Evolutionary conservation across 2,113 vertebrate genomes (phyloP).

Genomic region (Irena cyanogastra): DNA sequence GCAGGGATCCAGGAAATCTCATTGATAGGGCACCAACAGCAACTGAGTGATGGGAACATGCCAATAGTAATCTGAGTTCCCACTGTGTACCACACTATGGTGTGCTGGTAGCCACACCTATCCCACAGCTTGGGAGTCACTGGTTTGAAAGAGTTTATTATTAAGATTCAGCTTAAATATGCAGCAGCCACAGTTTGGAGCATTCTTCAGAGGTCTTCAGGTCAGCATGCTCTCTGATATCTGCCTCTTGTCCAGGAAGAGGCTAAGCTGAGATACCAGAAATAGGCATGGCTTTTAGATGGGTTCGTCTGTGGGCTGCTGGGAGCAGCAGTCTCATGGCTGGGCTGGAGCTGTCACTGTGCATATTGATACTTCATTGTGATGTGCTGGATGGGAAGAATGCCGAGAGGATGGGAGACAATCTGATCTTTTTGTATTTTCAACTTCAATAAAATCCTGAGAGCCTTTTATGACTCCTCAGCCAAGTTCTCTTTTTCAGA

Average conservation of each 20-base stretch:
- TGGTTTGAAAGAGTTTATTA: background rate
- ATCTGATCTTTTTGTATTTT: constrained; percentile 35
- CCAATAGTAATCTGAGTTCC: background rate
- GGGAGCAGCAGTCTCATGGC: background rate
- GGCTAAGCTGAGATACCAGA: background rate
- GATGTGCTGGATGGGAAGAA: background rate
- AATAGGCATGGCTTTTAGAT: background rate
- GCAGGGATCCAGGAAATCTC: background rate
- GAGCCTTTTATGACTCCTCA: background rate
- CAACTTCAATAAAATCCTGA: constrained; percentile 47
- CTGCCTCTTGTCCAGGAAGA: background rate
- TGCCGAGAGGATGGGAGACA: background rate
- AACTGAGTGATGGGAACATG: background rate
- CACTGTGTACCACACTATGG: background rate
- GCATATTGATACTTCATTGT: background rate
- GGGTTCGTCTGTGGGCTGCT: background rate
- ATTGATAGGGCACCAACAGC: accelerated
- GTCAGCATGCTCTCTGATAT: background rate
- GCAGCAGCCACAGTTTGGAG: background rate
- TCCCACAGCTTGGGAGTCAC: background rate
- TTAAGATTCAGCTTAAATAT: background rate
- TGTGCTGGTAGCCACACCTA: background rate
- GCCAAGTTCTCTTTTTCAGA: background rate
- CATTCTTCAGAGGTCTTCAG: background rate
- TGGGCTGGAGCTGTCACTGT: constrained; percentile 17